Percentiles rank a stretch among this genome's conserved stretches.
Conservation (phyloP, 2,113 vertebrate species). For the Chlorodrepanis virens region DNA sequence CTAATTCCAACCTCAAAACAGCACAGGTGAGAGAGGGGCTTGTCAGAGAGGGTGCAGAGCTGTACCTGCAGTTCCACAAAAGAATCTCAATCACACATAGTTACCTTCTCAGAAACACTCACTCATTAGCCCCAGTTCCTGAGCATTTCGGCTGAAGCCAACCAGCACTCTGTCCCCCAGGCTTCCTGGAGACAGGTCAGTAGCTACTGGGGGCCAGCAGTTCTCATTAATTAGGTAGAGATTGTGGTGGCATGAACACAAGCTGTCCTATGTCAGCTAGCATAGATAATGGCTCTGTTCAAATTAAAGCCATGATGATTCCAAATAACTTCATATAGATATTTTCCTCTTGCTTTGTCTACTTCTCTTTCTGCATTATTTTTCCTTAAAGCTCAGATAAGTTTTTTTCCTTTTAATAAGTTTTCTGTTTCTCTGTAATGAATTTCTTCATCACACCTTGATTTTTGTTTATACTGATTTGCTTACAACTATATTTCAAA, state of each 20-base stretch:
- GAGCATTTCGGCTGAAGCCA: not conserved
- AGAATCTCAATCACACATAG: not conserved
- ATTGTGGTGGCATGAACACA: not conserved
- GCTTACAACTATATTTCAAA: not conserved
- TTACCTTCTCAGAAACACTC: not conserved
- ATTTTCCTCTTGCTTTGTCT: not conserved
- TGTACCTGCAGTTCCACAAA: not conserved
- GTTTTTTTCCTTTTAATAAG: not conserved
- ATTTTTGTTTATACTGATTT: not conserved
- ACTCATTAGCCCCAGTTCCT: not conserved
- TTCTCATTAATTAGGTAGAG: not conserved
- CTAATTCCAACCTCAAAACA: not conserved
- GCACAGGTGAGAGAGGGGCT: fast-evolving
- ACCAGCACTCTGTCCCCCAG: not conserved
- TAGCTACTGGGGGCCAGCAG: not conserved
- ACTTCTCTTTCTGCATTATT: not conserved
- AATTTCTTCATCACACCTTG: not conserved
- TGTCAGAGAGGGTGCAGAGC: not conserved
- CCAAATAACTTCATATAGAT: not conserved
- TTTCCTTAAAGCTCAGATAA: not conserved
- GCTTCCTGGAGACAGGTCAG: not conserved
- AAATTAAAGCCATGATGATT: not conserved
- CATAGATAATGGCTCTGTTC: not conserved
- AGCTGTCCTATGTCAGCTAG: not conserved
- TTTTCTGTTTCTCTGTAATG: not conserved